Evolutionary conservation across 1,140 invertebrate genomes (phyloP), one percentile per base, ranked within the genome.

Genomic region (Bombus haemorrhoidalis): DNA sequence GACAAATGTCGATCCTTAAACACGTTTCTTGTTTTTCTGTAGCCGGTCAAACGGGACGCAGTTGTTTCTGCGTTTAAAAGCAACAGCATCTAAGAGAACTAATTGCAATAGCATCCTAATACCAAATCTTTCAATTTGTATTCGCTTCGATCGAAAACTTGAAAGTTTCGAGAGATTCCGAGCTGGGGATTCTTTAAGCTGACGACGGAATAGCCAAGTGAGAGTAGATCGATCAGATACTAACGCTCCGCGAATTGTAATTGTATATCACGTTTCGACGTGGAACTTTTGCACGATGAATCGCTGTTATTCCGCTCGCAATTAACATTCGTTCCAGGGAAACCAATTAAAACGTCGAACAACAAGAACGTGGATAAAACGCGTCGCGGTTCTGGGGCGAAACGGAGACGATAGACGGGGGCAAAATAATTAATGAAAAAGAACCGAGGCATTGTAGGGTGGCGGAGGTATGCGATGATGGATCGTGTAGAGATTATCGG

Each of bases 401-500:
- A 73, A 80, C 59, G 53, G 41, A 53, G 72, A 73, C 64, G 47
- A 15, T 32, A 32, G 18, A 8, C 25, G 9, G 22, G 59, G 69
- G 57, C 41, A 84, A 88, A 86, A 86, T 86, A 88, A 90, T 81
- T 86, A 90, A 90, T 88, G 83, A 89, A 75, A 53, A 83, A 64
- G 84, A 57, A 39, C 28, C 64, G 59, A 73, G 81, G 73, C 43
- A 80, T 80, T 81, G 84, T 81, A 41, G 69, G 57, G 59, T 64
- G 39, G 37, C 57, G 77, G 22, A 83, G 59, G 57, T 41, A 62
- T 57, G 59, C 28, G 41, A 77, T 88, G 89, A 90, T 88, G 89
- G 85, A 90, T 90, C 69, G 84, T 47, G 81, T 74, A 81, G 81
- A 69, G 88, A 85, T 90, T 90, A 90, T 90, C 89, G 87, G 72